These are phyloP conservation scores for Brachypalpus laphriformis DNA, from an alignment of 2,888 invertebrate species.

Conservation along the genomic window DNA sequence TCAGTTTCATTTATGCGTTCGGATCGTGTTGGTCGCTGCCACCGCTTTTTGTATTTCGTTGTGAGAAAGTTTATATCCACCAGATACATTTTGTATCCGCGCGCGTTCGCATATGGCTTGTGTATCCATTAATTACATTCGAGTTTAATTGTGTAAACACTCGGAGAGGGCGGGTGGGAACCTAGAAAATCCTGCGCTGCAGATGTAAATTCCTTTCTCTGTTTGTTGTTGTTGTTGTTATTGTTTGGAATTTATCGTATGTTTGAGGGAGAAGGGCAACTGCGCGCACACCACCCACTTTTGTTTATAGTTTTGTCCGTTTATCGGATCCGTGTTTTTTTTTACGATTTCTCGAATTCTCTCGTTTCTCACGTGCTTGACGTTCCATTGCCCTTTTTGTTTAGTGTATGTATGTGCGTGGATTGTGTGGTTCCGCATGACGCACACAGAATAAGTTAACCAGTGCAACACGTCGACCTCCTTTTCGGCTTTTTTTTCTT, in stretches of 20 bases:
- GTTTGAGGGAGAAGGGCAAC: neutral
- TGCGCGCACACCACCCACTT: neutral
- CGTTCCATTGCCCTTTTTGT: conserved; percentile 35
- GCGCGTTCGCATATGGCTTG: conserved; percentile 1
- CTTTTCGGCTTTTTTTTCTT: conserved; percentile 17
- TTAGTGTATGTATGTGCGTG: neutral
- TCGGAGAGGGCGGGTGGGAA: neutral
- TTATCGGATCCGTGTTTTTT: no score
- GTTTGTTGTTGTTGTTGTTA: conserved; percentile 16
- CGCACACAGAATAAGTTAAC: conserved; percentile 18
- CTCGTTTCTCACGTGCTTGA: conserved; percentile 33
- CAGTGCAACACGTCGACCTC: conserved; percentile 40
- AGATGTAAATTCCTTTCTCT: conserved; percentile 11
- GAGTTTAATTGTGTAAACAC: conserved; percentile 4
- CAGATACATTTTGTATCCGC: conserved; percentile 7
- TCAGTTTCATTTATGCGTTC: conserved; percentile 63
- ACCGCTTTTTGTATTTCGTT: neutral
- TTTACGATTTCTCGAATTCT: conserved; percentile 25
- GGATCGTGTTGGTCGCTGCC: conserved; percentile 55
- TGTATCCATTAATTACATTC: conserved; percentile 25
- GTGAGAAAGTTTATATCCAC: neutral
- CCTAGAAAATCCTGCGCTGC: neutral
- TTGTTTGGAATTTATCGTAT: conserved; percentile 1
- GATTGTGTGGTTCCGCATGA: conserved; percentile 8
- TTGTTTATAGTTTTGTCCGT: conserved; percentile 24